Evolutionary conservation across 2,888 invertebrate species (phyloP).

Genomic region (Thereva nobilitata): DNA sequence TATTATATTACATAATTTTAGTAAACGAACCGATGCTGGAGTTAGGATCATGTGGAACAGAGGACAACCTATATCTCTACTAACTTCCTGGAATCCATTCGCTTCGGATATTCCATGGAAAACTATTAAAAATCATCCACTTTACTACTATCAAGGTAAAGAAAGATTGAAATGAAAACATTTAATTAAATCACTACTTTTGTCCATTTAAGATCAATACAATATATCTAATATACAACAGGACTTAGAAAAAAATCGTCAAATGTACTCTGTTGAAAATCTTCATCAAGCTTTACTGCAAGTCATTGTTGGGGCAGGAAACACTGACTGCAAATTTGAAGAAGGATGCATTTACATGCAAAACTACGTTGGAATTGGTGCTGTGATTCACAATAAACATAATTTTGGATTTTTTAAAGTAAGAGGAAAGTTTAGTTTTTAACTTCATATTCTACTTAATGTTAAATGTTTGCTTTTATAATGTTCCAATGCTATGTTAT

Average conservation of each 20-base stretch:
- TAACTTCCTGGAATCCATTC: constrained; percentile 85
- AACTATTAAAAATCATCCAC: constrained; percentile 80
- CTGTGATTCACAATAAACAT: constrained; percentile 80
- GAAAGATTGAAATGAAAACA: neutral
- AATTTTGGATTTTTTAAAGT: constrained; percentile 85
- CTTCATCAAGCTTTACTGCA: constrained; percentile 48
- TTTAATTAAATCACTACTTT: neutral
- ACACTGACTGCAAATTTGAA: constrained; percentile 48
- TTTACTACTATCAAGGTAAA: constrained; percentile 73
- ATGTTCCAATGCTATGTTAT: neutral
- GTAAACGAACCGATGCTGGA: constrained; percentile 74
- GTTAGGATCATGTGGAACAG: constrained; percentile 79
- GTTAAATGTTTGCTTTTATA: neutral
- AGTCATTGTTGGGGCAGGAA: constrained; percentile 44
- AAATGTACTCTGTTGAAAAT: constrained; percentile 48
- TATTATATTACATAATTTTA: constrained; percentile 52
- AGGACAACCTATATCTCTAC: constrained; percentile 68
- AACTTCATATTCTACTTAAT: constrained; percentile 49
- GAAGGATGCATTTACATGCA: constrained; percentile 75
- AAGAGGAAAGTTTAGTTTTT: constrained; percentile 83
- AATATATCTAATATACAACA: constrained; percentile 42
- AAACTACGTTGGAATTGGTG: constrained; percentile 78
- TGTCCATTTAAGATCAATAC: constrained; percentile 34
- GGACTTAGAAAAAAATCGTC: constrained; percentile 41
- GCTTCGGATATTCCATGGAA: constrained; percentile 76